Percentiles rank a stretch among this genome's conserved stretches.
Evolutionary conservation across 2,113 vertebrate species (phyloP).

Genomic region (Myodes glareolus): DNA sequence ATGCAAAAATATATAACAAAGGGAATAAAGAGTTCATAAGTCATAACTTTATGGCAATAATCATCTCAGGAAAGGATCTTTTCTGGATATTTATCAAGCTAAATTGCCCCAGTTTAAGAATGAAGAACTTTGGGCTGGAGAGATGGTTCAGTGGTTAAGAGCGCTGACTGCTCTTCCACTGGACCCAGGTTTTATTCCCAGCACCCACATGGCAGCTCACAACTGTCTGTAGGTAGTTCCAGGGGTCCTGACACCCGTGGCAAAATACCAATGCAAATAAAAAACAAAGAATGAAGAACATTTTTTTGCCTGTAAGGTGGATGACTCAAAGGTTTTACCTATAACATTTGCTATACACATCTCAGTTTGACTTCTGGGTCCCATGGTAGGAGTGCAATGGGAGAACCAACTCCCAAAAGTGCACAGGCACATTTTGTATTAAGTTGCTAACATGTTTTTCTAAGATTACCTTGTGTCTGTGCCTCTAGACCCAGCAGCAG

Average conservation of each 20-base stretch:
- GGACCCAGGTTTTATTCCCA: background rate
- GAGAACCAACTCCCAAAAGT: background rate
- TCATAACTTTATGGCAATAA: background rate
- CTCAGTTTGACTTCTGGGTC: background rate
- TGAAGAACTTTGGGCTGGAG: background rate
- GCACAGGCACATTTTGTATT: background rate
- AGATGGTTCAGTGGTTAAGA: background rate
- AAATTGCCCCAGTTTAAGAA: constrained; percentile 50
- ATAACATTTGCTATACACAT: background rate
- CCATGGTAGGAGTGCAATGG: background rate
- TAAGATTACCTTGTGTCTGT: background rate
- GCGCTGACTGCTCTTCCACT: background rate
- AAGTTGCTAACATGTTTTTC: background rate
- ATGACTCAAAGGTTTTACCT: background rate
- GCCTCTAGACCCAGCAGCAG: background rate
- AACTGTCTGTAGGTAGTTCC: background rate
- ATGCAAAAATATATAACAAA: background rate
- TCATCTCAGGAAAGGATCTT: background rate
- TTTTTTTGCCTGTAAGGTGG: background rate
- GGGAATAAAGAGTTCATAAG: background rate
- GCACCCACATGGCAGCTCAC: background rate
- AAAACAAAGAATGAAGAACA: background rate
- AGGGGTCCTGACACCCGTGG: background rate
- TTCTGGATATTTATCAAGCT: constrained; percentile 1
- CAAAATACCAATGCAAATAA: background rate